Percentiles rank a stretch among this genome's conserved stretches.
Conservation (phyloP, 2,888 invertebrate genomes). For the Torymus auratus region DNA sequence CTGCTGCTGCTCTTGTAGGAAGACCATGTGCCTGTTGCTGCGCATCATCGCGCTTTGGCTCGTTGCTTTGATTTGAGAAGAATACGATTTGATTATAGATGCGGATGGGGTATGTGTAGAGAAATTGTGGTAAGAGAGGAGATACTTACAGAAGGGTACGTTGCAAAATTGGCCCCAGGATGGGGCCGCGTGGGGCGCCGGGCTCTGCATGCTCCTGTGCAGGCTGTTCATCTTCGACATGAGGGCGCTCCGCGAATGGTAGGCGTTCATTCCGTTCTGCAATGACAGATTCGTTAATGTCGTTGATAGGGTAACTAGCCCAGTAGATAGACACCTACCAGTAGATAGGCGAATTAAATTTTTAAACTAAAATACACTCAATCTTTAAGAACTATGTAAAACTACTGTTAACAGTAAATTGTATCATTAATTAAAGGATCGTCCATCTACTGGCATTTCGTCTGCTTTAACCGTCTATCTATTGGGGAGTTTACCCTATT, state of each 20-base stretch:
- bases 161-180: constrained; percentile 74
- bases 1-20: constrained; percentile 64
- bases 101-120: neutral
- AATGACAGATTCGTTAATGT: neutral
- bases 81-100: neutral
- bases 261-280: constrained; percentile 61
- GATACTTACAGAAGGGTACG: constrained; percentile 71
- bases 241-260: constrained; percentile 69
- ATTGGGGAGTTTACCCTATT: too few species aligned
- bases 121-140: neutral
- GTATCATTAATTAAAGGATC: too few species aligned
- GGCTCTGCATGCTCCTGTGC: constrained; percentile 67
- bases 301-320: too few species aligned
- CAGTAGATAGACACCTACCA: too few species aligned
- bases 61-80: constrained; percentile 48
- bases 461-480: too few species aligned
- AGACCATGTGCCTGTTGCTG: constrained; percentile 72
- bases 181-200: constrained; percentile 57
- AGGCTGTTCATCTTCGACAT: constrained; percentile 69
- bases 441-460: too few species aligned
- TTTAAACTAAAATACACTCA: too few species aligned
- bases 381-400: too few species aligned
- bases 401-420: too few species aligned
- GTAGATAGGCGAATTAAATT: too few species aligned
- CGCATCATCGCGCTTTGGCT: constrained; percentile 68